Evolutionary conservation across 2,888 invertebrate species (phyloP).

Genomic region (Epinotia demarniana): DNA sequence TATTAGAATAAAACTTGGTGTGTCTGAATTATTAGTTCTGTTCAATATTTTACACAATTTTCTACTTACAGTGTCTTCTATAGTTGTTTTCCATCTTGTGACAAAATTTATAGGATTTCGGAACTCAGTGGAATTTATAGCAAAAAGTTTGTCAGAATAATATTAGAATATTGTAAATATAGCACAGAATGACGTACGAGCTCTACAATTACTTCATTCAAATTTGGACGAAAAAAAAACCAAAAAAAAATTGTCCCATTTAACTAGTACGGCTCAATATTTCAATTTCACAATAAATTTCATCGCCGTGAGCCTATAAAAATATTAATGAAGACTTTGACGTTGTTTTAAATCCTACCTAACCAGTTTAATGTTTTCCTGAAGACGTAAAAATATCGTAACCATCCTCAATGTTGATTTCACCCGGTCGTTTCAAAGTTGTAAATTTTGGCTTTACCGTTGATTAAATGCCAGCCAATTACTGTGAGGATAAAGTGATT

Average conservation of each 20-base stretch:
- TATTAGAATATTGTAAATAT: too few relatives aligned
- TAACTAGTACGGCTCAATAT: neutral
- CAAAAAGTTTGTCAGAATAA: too few relatives aligned
- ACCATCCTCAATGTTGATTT: slow-evolving; percentile 31
- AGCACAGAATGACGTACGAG: too few relatives aligned
- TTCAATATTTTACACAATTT: too few relatives aligned
- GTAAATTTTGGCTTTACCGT: slow-evolving; percentile 28
- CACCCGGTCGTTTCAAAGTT: slow-evolving; percentile 10
- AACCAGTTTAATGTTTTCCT: slow-evolving; percentile 26
- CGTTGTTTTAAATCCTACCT: slow-evolving; percentile 7
- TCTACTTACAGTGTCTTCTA: too few relatives aligned
- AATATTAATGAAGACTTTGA: slow-evolving; percentile 25
- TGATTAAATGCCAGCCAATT: slow-evolving; percentile 29
- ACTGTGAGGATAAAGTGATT: slow-evolving; percentile 5
- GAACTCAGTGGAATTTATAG: too few relatives aligned
- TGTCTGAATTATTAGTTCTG: too few relatives aligned
- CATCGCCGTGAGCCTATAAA: neutral
- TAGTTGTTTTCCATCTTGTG: too few relatives aligned
- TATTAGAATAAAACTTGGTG: too few relatives aligned
- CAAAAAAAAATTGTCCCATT: neutral
- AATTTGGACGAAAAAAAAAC: too few relatives aligned
- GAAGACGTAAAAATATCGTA: slow-evolving; percentile 29
- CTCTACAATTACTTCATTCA: too few relatives aligned
- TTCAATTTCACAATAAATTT: neutral
- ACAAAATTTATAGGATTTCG: too few relatives aligned